These are phyloP conservation scores for Gadus chalcogrammus DNA, from an alignment of 2,113 vertebrate species.

Conservation along the genomic window DNA sequence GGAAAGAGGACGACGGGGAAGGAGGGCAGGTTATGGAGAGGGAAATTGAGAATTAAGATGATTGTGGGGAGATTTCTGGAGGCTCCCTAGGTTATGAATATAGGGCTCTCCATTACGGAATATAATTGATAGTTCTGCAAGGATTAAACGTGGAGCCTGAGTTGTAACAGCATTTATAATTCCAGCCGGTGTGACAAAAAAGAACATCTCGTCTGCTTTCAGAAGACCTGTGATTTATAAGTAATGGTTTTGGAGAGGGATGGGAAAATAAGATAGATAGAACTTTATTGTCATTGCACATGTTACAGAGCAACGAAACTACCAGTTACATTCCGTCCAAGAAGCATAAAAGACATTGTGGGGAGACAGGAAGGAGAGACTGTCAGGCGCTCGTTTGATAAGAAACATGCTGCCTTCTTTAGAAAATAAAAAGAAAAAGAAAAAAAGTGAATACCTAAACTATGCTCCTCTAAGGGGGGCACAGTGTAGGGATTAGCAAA, in stretches of 20 bases:
- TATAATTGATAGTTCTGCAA: conserved; percentile 80
- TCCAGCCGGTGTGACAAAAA: conserved; percentile 42
- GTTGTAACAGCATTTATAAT: conserved; percentile 45
- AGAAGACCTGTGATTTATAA: conserved; percentile 18
- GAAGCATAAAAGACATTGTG: too few species aligned
- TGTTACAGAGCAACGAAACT: too few species aligned
- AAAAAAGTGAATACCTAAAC: too few species aligned
- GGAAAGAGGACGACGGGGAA: conserved; percentile 20
- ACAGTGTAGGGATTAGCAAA: too few species aligned
- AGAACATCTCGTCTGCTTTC: conserved; percentile 14
- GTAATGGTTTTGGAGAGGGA: not conserved
- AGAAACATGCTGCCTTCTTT: too few species aligned
- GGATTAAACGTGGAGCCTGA: conserved; percentile 58
- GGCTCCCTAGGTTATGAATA: conserved; percentile 44
- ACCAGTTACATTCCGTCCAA: too few species aligned
- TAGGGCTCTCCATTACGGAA: conserved; percentile 73
- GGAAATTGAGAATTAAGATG: conserved; percentile 51
- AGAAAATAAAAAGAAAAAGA: too few species aligned
- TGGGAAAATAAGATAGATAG: not conserved
- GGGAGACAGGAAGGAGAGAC: too few species aligned
- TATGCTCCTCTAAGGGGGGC: too few species aligned
- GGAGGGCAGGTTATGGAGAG: conserved; percentile 31
- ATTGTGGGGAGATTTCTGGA: conserved; percentile 62
- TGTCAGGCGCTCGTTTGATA: too few species aligned
- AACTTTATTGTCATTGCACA: too few species aligned